A percentile compares a stretch with the other conserved stretches of the same genome.
Evolutionary conservation across 2,797 vertebrate species (phyloP).

Genomic region (Gobionotothen gibberifrons): DNA sequence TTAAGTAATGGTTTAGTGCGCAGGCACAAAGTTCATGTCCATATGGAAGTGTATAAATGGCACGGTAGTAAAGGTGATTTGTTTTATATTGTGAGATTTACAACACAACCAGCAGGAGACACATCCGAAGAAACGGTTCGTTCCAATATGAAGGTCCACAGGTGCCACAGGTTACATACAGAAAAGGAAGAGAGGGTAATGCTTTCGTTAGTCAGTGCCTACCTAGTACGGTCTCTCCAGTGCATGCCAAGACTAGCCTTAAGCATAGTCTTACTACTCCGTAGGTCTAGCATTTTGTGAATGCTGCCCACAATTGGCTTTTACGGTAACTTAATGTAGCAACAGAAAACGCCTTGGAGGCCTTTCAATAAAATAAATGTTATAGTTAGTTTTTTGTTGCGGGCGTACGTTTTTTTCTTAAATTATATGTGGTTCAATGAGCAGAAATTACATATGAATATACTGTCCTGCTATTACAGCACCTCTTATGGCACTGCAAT

Average conservation of each 20-base stretch:
- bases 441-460: neutral
- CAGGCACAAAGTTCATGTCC: constrained; percentile 84
- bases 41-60: constrained; percentile 61
- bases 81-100: constrained; percentile 75
- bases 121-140: constrained; percentile 97
- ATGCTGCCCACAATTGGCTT: constrained; percentile 17
- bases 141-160: constrained; percentile 99
- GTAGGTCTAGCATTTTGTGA: constrained; percentile 25
- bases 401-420: neutral
- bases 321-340: constrained; percentile 14
- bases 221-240: constrained; percentile 67
- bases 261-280: constrained; percentile 7
- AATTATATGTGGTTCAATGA: neutral
- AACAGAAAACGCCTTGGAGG: constrained; percentile 13
- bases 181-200: constrained; percentile 99
- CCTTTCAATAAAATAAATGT: neutral
- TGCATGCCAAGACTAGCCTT: constrained; percentile 84
- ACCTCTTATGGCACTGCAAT: neutral
- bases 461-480: neutral
- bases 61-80: constrained; percentile 51
- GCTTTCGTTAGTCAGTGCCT: constrained; percentile 98
- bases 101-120: constrained; percentile 82
- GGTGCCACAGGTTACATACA: constrained; percentile 99
- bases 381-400: neutral
- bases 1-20: constrained; percentile 76